Evolutionary conservation across 2,888 invertebrate genomes (phyloP).

Genomic region (Chouioia cunea): DNA sequence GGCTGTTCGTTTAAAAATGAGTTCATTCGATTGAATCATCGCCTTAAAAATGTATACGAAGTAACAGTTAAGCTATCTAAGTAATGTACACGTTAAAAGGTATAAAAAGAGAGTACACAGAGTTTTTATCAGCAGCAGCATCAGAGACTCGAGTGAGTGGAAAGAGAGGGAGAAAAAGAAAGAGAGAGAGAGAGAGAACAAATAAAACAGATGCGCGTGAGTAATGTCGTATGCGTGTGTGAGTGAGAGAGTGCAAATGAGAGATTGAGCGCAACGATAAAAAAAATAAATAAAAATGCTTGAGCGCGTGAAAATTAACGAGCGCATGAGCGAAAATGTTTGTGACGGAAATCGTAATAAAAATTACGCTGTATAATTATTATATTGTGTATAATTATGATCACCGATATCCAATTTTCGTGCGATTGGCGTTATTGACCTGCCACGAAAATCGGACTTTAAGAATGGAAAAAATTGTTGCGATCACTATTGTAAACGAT

Average conservation of each 20-base stretch:
- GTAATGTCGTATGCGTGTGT: constrained; percentile 43
- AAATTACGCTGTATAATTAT: constrained; percentile 63
- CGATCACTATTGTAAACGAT: constrained; percentile 58
- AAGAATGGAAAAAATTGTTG: constrained; percentile 52
- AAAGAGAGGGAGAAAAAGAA: constrained; percentile 27
- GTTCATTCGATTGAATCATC: constrained; percentile 69
- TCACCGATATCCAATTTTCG: constrained; percentile 46
- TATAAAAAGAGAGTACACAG: constrained; percentile 60
- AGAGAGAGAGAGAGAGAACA: constrained; percentile 18
- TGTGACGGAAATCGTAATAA: constrained; percentile 47
- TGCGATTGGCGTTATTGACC: constrained; percentile 45
- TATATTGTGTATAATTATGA: constrained; percentile 57
- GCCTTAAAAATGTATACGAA: constrained; percentile 70
- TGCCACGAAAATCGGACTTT: constrained; percentile 49
- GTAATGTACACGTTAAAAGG: constrained; percentile 68
- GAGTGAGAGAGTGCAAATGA: constrained; percentile 38
- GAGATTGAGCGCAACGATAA: constrained; percentile 38
- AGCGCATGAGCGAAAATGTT: constrained; percentile 50
- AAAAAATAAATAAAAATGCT: constrained; percentile 37
- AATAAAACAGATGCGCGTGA: constrained; percentile 40
- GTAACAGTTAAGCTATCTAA: constrained; percentile 68
- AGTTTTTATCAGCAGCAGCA: constrained; percentile 64
- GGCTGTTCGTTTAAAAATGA: constrained; percentile 67
- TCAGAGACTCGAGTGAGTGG: constrained; percentile 56
- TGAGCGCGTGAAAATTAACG: constrained; percentile 37